Evolutionary conservation across 2,113 vertebrate genomes (phyloP).

Genomic region (Brachypteracias leptosomus): DNA sequence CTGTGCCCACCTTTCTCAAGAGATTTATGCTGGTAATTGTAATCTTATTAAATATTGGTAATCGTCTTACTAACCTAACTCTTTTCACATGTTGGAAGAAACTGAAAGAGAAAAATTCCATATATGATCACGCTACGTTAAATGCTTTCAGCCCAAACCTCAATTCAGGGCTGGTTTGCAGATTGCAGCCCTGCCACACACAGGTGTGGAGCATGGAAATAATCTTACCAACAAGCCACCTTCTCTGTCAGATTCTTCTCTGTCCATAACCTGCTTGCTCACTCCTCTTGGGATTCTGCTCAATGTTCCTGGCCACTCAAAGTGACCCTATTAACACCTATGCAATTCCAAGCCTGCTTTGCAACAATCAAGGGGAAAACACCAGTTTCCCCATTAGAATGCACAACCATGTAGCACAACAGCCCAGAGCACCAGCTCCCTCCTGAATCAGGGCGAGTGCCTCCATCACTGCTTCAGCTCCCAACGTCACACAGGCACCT

Average conservation of each 20-base stretch:
- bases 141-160: background rate
- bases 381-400: background rate
- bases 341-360: background rate
- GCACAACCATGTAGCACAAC: background rate
- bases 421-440: background rate
- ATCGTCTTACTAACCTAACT: conserved; percentile 64
- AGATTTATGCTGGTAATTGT: conserved; percentile 56
- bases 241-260: background rate
- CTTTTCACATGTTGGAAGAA: conserved; percentile 61
- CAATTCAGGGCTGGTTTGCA: background rate
- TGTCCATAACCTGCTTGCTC: background rate
- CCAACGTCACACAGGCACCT: background rate
- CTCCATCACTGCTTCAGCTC: background rate
- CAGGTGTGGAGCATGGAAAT: background rate
- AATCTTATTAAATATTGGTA: conserved; percentile 64
- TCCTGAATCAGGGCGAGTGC: background rate
- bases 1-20: conserved; percentile 17
- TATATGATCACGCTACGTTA: background rate
- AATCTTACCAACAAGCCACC: background rate
- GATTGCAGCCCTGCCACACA: background rate
- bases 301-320: background rate
- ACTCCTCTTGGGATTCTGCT: background rate
- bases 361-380: background rate
- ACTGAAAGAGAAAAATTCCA: conserved; percentile 46
- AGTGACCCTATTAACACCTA: background rate